phyloP scores from a whole-genome alignment of 2,797 vertebrate genomes.

The Urosaurus nigricauda region DNA sequence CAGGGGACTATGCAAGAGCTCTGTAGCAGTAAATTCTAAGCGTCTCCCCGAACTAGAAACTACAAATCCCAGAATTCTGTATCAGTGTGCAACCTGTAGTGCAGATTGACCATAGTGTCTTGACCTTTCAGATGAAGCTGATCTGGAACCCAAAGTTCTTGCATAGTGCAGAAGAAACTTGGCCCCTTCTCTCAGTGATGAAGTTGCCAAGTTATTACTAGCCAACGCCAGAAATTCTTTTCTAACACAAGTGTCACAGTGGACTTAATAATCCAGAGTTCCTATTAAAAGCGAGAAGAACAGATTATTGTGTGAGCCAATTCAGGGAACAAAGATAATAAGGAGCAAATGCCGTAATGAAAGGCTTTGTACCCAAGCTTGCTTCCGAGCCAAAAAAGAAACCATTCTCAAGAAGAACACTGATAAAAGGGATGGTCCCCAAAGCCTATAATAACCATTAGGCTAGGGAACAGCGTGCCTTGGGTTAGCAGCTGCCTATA shows the following conservation, averaged over 20 bases:
- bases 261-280: background rate
- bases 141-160: background rate
- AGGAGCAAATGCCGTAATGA: background rate
- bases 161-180: background rate
- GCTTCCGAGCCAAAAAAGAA: background rate
- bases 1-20: no score
- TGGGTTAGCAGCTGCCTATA: background rate
- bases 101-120: no score
- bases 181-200: background rate
- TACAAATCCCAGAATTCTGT: no score
- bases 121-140: background rate
- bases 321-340: constrained; percentile 29
- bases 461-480: background rate
- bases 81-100: no score
- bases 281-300: constrained; percentile 15
- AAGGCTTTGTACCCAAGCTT: constrained; percentile 6
- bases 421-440: background rate
- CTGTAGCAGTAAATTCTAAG: no score
- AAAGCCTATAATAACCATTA: background rate
- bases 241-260: background rate
- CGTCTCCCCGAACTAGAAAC: no score
- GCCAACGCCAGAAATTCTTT: background rate
- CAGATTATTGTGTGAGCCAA: constrained; percentile 13
- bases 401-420: background rate
- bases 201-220: background rate